Evolutionary conservation across 2,888 invertebrate species (phyloP), one percentile per base, ranked within the genome.

Genomic region (Heliothis peltigera): DNA sequence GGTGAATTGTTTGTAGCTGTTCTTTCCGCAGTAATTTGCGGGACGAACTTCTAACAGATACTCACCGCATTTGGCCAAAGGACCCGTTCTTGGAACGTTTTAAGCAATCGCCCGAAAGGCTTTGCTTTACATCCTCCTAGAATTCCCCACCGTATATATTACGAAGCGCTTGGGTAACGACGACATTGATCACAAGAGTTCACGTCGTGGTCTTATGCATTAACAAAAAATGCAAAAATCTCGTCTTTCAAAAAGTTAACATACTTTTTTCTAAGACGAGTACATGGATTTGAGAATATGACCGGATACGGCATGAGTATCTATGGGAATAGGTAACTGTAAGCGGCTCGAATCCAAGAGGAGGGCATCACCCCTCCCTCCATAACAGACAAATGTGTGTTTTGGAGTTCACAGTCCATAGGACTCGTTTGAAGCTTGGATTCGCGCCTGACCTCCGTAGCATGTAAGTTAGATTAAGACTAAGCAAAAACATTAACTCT

Each of bases 251-350:
- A 32, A 32, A 12, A 39, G n/a, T 39, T 39, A 39, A 39, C n/a
- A n/a, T 4, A 39, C 15, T n/a, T 15, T n/a, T 15, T 32, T 32
- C 12, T 32, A 39, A 15, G 39, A 39, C n/a, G 6, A 39, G 39
- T 39, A n/a, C 39, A n/a, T n/a, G 39, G 39, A 39, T n/a, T 39
- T 39, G 39, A 39, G n/a, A 39, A 39, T n/a, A 39, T 39, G 39
- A 39, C 15, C 4, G 39, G 39, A 4, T 10, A 39, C n/a, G 39
- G n/a, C 15, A 39, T 39, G 15, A n/a, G 15, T 39, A 39, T n/a
- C 39, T 39, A 39, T 39, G n/a, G 4, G n/a, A 39, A 39, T n/a
- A 39, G 39, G n/a, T 39, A 39, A 39, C 39, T 39, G n/a, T 39
- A 15, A 39, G 15, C n/a, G 39, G 39, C 39, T 15, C 39, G 39